Evolutionary conservation across 92 coral and sea anemone species (phyloP), one percentile per base, ranked within the genome.

Genomic region (Micromussa lordhowensis): DNA sequence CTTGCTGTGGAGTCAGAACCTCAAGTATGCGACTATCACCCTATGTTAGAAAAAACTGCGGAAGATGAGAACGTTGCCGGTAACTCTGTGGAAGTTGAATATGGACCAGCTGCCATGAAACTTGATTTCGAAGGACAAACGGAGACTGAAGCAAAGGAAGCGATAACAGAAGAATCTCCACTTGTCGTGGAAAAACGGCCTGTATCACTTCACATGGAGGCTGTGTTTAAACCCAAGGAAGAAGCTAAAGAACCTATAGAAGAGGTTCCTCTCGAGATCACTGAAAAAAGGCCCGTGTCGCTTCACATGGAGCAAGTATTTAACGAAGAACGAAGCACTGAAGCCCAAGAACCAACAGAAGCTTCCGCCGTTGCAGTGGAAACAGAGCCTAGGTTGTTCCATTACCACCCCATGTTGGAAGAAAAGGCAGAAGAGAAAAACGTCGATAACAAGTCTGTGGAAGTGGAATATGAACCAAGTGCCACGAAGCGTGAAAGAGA

Each of bases 261-360:
- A n/a, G 81, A 84, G 38, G 88, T 21, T 36, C 13, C 71, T 4
- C 81, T 81, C 19, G 44, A 53, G 57, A 53, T 74, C 34, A 58
- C 75, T 57, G 81, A 75, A 35, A 85, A 61, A 59, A 85, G 63
- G 54, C 80, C 81, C 5, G 58, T 85, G 36, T 81, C 85, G n/a
- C 74, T 64, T 34, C 6, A 64, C 54, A 63, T 81, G 48, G 75
- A 35, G 58, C 30, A 18, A 4, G 21, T 59, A 21, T 22, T 59
- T 36, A 57, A 53, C 34, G 32, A 19, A 31, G 69, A 31, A 55
- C 22, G 61, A 31, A 80, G 31, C 29, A 11, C 8, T 48, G 72
- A 34, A 24, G 73, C 16, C 22, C 61, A 80, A 35, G 9, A 58
- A 48, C 16, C 48, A n/a, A 12, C 8, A 22, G 44, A 58, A 44